Conservation (phyloP, 2,888 invertebrate species). For the Patella caerulea region DNA sequence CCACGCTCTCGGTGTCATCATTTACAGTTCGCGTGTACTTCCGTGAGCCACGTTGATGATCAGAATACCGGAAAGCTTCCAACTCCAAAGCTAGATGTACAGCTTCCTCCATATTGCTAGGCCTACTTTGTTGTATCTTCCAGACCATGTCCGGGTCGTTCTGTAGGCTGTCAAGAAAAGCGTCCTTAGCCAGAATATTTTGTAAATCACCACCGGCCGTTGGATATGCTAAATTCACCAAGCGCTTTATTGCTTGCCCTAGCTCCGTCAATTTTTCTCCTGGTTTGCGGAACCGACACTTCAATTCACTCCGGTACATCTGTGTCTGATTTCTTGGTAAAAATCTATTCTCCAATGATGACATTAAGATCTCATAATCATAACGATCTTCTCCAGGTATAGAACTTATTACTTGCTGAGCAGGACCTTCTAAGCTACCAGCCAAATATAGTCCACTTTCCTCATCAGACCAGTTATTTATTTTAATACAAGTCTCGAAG, state of each 20-base stretch:
- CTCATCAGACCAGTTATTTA: too few relatives aligned
- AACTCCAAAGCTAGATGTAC: slow-evolving; percentile 12
- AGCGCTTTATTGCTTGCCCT: neutral
- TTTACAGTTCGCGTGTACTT: neutral
- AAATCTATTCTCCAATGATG: too few relatives aligned
- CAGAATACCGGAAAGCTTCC: neutral
- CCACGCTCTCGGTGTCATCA: too few relatives aligned
- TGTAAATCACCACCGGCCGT: neutral
- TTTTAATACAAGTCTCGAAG: too few relatives aligned
- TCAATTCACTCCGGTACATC: neutral
- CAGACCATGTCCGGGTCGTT: slow-evolving; percentile 6
- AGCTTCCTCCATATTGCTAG: slow-evolving; percentile 12
- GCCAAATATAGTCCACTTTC: too few relatives aligned
- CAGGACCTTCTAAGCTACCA: too few relatives aligned
- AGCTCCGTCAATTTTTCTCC: neutral
- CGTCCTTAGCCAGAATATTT: slow-evolving; percentile 8
- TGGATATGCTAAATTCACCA: slow-evolving; percentile 6
- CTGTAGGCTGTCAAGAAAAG: neutral
- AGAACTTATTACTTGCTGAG: too few relatives aligned
- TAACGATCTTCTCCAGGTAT: too few relatives aligned
- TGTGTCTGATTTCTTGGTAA: neutral
- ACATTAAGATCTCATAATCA: too few relatives aligned
- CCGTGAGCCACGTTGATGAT: neutral
- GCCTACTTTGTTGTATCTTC: slow-evolving; percentile 6
- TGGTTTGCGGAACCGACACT: neutral